Base-by-base conservation (phyloP, 2,113 vertebrate species). In the Podarcis cretensis region DNA sequence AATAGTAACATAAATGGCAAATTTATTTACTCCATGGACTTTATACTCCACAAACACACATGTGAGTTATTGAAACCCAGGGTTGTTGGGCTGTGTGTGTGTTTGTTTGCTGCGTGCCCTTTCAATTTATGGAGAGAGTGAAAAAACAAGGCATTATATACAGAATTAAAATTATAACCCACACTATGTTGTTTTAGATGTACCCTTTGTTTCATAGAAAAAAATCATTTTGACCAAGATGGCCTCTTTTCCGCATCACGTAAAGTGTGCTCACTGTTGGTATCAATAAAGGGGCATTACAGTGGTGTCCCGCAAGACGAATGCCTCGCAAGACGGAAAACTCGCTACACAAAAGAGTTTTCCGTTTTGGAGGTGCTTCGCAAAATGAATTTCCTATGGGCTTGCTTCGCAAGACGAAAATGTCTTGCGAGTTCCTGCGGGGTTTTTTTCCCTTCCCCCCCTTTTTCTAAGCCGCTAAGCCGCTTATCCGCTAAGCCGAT, bases 131-230 rank as follows among this genome's bases (percentile, higher is more conserved):
- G 69, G 43, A 91, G 43, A 82, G 25, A 82, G 80, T n/a, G 80
- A 2, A 77, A 65, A 0, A 0, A 43, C 0, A 1, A 88, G 35
- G 54, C 83, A 2, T 74, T 5, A 0, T 35, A 0, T 35, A 35
- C 37, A 20, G 16, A 37, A 63, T 81, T 63, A 63, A 63, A 54
- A 32, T 63, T 23, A 59, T n/a, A 81, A 35, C 59, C 16, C 57
- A 81, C n/a, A 57, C 32, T 63, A n/a, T 16, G 59, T 63, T 63
- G 23, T 81, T 48, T 30, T 18, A 23, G 20, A 35, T 35, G 32
- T n/a, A 81, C n/a, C 5, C 18, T 63, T 21, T 3, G 13, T 57
- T 81, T 81, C 14, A 21, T 27, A 59, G 30, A 18, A 59, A 16
- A 48, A 59, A 81, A 5, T 63, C 4, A 16, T 81, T 81, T 81